Evolutionary conservation across 2,888 invertebrate species (phyloP), one percentile per base, ranked within the genome.

Genomic region (Marasmarcha lunaedactyla): DNA sequence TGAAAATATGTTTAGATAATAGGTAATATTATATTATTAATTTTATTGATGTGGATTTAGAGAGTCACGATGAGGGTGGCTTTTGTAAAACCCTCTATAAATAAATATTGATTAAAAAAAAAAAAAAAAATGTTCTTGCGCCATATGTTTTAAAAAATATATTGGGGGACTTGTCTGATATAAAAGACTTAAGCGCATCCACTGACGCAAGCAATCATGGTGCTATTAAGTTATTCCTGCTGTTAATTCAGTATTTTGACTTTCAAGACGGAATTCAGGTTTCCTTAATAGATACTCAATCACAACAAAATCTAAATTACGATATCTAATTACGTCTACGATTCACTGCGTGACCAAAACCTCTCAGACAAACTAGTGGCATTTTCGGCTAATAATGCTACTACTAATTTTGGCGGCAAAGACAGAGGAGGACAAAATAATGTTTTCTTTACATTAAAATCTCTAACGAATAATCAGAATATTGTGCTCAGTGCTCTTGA

Each of bases 71-170:
- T n/a, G n/a, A n/a, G n/a, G n/a, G n/a, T n/a, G n/a, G n/a, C n/a
- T n/a, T n/a, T n/a, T n/a, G n/a, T n/a, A n/a, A n/a, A n/a, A n/a
- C n/a, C n/a, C n/a, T n/a, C n/a, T n/a, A n/a, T n/a, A n/a, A n/a
- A n/a, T n/a, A n/a, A n/a, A n/a, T n/a, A n/a, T n/a, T n/a, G n/a
- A n/a, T n/a, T n/a, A n/a, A n/a, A n/a, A n/a, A n/a, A n/a, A n/a
- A n/a, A n/a, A n/a, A n/a, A n/a, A n/a, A n/a, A 36, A 36, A 36
- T 36, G 36, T 36, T 36, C 25, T 36, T 20, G 36, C 20, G 3
- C 36, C 36, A 36, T 12, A 3, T 36, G 36, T 25, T 20, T 9
- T 33, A 33, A 11, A 36, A 36, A 36, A 36, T 11, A 1, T 15
- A 26, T 36, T 36, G 25, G 25, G n/a, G n/a, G 36, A 36, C 7